Percentiles rank a stretch among this genome's conserved stretches.
Evolutionary conservation across 2,797 vertebrate genomes (phyloP).

Genomic region (Enteromius unitaeniatus): DNA sequence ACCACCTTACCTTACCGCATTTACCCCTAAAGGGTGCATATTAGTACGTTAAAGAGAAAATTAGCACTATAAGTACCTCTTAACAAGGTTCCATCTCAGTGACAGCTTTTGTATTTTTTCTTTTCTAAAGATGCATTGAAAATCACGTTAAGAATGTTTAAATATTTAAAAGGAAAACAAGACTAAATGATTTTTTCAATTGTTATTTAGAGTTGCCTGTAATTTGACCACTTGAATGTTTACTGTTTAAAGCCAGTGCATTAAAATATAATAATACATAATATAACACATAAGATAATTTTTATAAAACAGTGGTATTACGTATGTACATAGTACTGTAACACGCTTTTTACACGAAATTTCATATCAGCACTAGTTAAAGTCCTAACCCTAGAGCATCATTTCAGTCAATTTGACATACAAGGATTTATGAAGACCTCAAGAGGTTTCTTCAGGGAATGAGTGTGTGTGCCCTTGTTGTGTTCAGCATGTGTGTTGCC

Average conservation of each 20-base stretch:
- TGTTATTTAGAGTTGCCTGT: not conserved
- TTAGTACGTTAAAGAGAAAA: not conserved
- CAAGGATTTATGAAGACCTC: conserved; percentile 68
- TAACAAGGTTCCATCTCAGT: not conserved
- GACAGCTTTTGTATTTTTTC: not conserved
- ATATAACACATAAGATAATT: not conserved
- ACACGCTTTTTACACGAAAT: not conserved
- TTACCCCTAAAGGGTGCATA: not conserved
- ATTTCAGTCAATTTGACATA: conserved; percentile 23
- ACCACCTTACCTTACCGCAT: not conserved
- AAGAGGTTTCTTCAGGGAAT: conserved; percentile 80
- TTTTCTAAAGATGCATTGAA: not conserved
- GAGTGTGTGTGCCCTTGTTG: conserved; percentile 7
- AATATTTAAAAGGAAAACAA: not conserved
- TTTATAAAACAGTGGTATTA: not conserved
- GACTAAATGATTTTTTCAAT: not conserved
- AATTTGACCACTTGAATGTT: not conserved
- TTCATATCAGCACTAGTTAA: conserved; percentile 11
- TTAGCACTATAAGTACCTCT: not conserved
- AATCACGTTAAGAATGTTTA: not conserved
- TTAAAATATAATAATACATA: not conserved
- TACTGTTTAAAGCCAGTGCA: not conserved
- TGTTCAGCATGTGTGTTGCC: conserved; percentile 18
- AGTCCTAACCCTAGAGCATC: conserved; percentile 12
- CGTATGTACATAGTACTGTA: not conserved